Percentiles rank a stretch among this genome's conserved stretches.
phyloP scores from a whole-genome alignment of 2,797 vertebrate species.

The Phrynocephalus forsythii region DNA sequence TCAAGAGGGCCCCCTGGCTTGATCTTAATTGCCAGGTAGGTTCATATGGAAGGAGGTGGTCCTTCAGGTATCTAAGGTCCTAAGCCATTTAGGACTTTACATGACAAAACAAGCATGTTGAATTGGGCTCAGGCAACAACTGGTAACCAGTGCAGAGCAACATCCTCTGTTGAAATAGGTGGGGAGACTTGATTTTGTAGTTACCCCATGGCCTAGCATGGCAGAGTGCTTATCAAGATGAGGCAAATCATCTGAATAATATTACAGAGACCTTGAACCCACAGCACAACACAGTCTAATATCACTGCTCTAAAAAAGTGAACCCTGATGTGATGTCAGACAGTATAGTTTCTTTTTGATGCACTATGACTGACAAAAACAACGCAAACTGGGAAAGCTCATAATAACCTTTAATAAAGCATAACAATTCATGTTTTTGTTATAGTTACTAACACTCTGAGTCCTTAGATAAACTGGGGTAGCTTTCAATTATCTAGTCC shows the following conservation, averaged over 20 bases:
- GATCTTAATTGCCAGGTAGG: no score
- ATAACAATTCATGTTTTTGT: not conserved
- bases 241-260: not conserved
- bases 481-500: not conserved
- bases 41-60: no score
- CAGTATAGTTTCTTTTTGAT: not conserved
- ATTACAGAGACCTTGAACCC: not conserved
- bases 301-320: not conserved
- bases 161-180: not conserved
- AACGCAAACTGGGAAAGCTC: not conserved
- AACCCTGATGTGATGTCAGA: not conserved
- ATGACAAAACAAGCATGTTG: no score
- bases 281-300: not conserved
- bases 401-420: not conserved
- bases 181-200: not conserved
- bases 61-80: no score
- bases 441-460: not conserved
- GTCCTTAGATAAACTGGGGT: constrained; percentile 14
- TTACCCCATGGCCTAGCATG: not conserved
- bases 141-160: no score
- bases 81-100: no score
- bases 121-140: no score
- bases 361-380: not conserved
- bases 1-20: no score
- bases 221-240: not conserved